Base-by-base conservation (phyloP, 2,888 invertebrate genomes). In the Andrena haemorrhoa region DNA sequence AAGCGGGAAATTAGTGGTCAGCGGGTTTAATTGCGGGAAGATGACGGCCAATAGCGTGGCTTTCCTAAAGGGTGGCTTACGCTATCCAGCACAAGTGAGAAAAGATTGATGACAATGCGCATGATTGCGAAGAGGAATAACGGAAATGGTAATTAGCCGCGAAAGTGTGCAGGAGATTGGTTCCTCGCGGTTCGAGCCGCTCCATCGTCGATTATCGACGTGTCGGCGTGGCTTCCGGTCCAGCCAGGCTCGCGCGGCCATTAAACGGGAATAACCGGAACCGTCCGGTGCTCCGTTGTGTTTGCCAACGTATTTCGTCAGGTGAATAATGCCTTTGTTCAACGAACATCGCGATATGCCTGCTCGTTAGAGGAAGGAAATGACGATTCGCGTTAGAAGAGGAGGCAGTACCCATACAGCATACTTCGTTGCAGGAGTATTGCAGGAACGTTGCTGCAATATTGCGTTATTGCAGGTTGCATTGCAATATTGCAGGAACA, bases 251-350 rank as follows among this genome's bases (percentile, higher is more conserved):
- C 49, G 53, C 33, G 29, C 56, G 41, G 58, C 29, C 49, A 61
- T 75, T 75, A 35, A 47, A 29, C 66, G 33, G 12, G 33, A 68
- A 69, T 69, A 41, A 69, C 68, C 61, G 69, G 61, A 35, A 64
- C 20, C 53, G 31, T 63, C 23, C 61, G 41, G 2, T 29, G 64
- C 53, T 49, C 26, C 12, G 41, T 41, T 70, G 12, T 63, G 53
- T 75, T 69, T 63, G 68, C 61, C n/a, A 69, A 63, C 29, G 53
- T 51, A 53, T 69, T 68, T 66, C 49, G 33, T 8, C 26, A 51
- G 61, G 68, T 61, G 68, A 66, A 41, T 75, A 61, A 60, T 49
- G 49, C 47, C n/a, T 51, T 58, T 58, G 74, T 20, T 31, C 53
- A 29, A 51, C 23, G 33, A 51, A 33, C 63, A 56, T 75, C 41